Conservation (phyloP, 1,140 invertebrate genomes). For the Thaumetopoea pityocampa region DNA sequence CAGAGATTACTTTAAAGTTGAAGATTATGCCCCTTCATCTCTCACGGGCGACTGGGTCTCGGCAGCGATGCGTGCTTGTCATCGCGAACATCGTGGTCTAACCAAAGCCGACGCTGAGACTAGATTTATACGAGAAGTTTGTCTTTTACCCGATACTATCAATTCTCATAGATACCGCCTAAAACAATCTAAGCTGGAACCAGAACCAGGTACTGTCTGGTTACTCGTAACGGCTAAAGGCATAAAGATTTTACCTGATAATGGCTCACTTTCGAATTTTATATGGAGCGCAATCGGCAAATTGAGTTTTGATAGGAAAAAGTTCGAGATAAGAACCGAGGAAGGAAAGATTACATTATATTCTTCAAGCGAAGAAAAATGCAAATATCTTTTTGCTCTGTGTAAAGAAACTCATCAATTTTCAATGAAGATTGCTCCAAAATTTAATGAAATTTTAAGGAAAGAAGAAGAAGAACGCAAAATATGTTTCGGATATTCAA, state of each 20-base stretch:
- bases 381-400: constrained; percentile 90
- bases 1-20: constrained; percentile 89
- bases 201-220: constrained; percentile 83
- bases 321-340: constrained; percentile 94
- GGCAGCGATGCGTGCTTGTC: constrained; percentile 77
- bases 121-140: constrained; percentile 92
- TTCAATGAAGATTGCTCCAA: constrained; percentile 92
- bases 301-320: constrained; percentile 96
- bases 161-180: constrained; percentile 95
- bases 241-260: constrained; percentile 87
- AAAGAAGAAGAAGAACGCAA: constrained; percentile 84
- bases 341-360: constrained; percentile 93
- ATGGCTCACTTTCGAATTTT: constrained; percentile 82
- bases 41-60: constrained; percentile 77
- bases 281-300: constrained; percentile 96
- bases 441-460: constrained; percentile 86
- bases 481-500: constrained; percentile 80
- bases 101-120: constrained; percentile 86
- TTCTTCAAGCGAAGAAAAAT: constrained; percentile 93
- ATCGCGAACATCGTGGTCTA: constrained; percentile 84
- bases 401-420: constrained; percentile 96
- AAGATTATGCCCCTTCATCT: constrained; percentile 80
- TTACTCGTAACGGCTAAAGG: constrained; percentile 91
- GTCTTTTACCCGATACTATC: constrained; percentile 88
- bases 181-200: constrained; percentile 88